Conservation (phyloP, 2,113 vertebrate species). For the Siniperca chuatsi region DNA sequence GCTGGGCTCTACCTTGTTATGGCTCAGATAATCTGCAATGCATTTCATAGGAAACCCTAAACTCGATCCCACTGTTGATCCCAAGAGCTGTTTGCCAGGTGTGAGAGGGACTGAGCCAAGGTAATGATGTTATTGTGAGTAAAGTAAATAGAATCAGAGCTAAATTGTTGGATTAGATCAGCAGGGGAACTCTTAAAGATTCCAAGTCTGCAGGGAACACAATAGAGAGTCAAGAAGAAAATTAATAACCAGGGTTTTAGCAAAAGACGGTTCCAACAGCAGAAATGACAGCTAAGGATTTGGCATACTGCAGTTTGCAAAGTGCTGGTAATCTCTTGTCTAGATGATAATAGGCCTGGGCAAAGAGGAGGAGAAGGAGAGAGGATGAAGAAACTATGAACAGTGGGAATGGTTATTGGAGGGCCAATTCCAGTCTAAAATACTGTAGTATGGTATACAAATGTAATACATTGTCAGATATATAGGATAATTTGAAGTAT, state of each 20-base stretch:
- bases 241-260: background rate
- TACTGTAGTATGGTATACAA: background rate
- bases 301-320: background rate
- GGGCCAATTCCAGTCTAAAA: background rate
- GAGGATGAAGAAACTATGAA: background rate
- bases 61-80: background rate
- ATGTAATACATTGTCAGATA: background rate
- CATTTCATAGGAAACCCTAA: background rate
- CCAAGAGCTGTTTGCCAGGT: background rate
- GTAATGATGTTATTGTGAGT: background rate
- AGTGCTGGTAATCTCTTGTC: background rate
- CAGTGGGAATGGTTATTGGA: too few species aligned
- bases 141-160: background rate
- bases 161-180: background rate
- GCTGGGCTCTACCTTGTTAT: background rate
- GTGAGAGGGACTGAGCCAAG: background rate
- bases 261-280: background rate
- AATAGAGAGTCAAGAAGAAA: background rate
- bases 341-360: background rate
- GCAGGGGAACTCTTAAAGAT: background rate
- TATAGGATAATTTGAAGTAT: background rate
- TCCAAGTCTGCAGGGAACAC: background rate
- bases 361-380: background rate
- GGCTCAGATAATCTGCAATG: background rate
- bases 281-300: constrained; percentile 7